A percentile compares a stretch with the other conserved stretches of the same genome.
Conservation (phyloP, 2,888 invertebrate genomes). For the Chrysolina haemoptera region DNA sequence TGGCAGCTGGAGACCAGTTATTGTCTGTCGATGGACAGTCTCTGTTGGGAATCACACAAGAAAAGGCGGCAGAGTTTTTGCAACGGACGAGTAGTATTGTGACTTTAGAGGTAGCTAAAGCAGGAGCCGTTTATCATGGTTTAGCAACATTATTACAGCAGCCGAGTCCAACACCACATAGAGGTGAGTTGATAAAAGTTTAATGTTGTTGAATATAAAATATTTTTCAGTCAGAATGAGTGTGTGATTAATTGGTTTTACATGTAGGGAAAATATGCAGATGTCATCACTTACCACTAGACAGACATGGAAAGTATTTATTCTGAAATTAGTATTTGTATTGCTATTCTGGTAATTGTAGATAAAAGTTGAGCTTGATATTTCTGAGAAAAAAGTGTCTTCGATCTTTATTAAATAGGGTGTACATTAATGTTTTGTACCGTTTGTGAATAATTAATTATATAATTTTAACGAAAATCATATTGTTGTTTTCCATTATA, state of each 20-base stretch:
- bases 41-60: constrained; percentile 79
- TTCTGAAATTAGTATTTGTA: constrained; percentile 12
- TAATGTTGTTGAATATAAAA: background rate
- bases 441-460: too few species aligned
- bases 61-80: constrained; percentile 95
- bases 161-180: constrained; percentile 86
- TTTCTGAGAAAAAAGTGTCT: too few species aligned
- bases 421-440: too few species aligned
- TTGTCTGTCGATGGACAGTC: constrained; percentile 97
- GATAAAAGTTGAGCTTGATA: too few species aligned
- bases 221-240: background rate
- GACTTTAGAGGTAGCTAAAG: constrained; percentile 95
- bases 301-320: constrained; percentile 44
- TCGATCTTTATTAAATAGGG: too few species aligned
- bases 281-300: constrained; percentile 39
- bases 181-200: constrained; percentile 73
- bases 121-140: constrained; percentile 97
- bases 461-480: too few species aligned
- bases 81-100: constrained; percentile 95
- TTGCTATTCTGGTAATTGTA: constrained; percentile 16
- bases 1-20: constrained; percentile 97
- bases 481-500: too few species aligned
- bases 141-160: constrained; percentile 93
- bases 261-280: constrained; percentile 41
- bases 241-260: constrained; percentile 8